Conservation (phyloP, 2,888 invertebrate genomes). For the Diachrysia chrysitis region DNA sequence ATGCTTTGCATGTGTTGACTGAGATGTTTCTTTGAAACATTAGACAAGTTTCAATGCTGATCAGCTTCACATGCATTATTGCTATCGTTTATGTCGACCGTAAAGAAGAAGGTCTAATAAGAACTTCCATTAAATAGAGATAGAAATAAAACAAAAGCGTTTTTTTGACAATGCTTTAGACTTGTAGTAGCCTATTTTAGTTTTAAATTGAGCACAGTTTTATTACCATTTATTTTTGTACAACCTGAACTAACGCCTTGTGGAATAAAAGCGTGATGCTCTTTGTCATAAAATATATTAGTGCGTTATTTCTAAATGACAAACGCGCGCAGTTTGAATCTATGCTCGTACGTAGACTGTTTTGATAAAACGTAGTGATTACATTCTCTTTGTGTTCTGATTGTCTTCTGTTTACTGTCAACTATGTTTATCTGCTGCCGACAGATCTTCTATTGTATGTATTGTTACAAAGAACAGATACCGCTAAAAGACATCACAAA, state of each 20-base stretch:
- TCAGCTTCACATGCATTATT: neutral
- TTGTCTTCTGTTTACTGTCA: slow-evolving; percentile 1
- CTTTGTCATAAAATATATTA: neutral
- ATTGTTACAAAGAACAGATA: neutral
- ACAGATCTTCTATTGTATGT: neutral
- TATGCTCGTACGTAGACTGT: neutral
- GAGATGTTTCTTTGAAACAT: neutral
- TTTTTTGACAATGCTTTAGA: too few relatives aligned
- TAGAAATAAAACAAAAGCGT: too few relatives aligned
- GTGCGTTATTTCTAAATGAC: neutral
- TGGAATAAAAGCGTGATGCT: too few relatives aligned
- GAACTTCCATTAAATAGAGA: neutral
- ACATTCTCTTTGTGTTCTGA: slow-evolving; percentile 1
- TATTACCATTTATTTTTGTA: neutral
- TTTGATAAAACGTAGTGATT: slow-evolving; percentile 6
- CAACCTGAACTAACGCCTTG: too few relatives aligned
- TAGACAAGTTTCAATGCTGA: neutral
- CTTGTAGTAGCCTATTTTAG: too few relatives aligned
- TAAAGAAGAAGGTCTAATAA: neutral
- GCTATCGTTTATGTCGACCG: too few relatives aligned
- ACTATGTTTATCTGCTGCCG: neutral
- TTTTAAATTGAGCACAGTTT: neutral
- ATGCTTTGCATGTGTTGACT: slow-evolving; percentile 2
- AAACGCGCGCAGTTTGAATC: neutral
- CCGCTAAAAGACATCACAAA: neutral